Evolutionary conservation across 2,888 invertebrate genomes (phyloP), one percentile per base, ranked within the genome.

Genomic region (Drosophila birchii): DNA sequence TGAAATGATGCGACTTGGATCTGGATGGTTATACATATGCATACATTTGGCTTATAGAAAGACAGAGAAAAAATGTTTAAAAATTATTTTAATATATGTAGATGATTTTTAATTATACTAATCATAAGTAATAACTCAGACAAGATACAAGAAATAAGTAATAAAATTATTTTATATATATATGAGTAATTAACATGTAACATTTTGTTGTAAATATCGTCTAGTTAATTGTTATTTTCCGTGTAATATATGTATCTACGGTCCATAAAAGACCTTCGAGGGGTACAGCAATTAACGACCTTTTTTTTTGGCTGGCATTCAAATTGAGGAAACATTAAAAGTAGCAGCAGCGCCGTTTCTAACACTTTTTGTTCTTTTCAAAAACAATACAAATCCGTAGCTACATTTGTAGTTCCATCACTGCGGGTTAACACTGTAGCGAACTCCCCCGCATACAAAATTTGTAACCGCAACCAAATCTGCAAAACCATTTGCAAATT

Each of bases 401-500:
- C 61, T 64, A 39, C n/a, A n/a, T n/a, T n/a, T 14, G 20, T 64
- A 44, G 51, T 64, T 66, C 43, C 64, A 51, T 44, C 66, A 16
- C 43, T 14, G 44, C 14, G 51, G 64, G 66, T 29, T 43, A 64
- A 12, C 64, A 66, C 64, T 66, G 51, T 66, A 49, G 47, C 18
- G 18, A 11, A 47, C 47, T 47, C 56, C 68, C 66, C 54, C 55
- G 49, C 36, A 43, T 20, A 60, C 32, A 47, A 45, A 39, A 74
- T 56, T 38, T 45, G 41, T 29, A 69, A 76, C 67, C 63, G 56
- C 70, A 62, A 61, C 43, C 71, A 51, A 57, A 71, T 61, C 51
- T 44, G 43, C 62, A 54, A 63, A 57, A 38, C 67, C 80, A 83
- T 83, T 80, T 86, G 81, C 78, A 80, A 86, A 80, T 86, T 74